Evolutionary conservation across 2,797 vertebrate genomes (phyloP).

Genomic region (Antrozous pallidus): DNA sequence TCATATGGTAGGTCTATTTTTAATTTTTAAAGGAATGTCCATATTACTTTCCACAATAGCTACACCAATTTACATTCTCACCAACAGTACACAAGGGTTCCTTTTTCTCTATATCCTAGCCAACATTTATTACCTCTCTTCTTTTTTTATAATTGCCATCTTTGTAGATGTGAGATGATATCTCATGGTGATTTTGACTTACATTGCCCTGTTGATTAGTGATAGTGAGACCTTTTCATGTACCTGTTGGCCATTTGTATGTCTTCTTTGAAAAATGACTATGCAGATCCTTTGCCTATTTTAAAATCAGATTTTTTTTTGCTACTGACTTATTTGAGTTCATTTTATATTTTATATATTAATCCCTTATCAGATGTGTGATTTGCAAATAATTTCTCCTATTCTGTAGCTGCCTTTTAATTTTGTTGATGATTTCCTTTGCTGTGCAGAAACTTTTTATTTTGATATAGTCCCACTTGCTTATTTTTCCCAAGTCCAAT

Average conservation of each 20-base stretch:
- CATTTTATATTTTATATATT: not conserved
- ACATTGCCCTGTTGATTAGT: not conserved
- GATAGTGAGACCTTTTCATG: not conserved
- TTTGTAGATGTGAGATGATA: not conserved
- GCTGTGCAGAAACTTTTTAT: not conserved
- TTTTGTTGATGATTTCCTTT: not conserved
- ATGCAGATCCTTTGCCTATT: not conserved
- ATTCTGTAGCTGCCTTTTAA: not conserved
- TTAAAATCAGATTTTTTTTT: not conserved
- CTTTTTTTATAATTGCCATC: not conserved
- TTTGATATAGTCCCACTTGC: not conserved
- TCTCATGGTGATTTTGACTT: not conserved
- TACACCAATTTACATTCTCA: not conserved
- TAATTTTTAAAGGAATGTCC: not conserved
- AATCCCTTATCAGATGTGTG: not conserved
- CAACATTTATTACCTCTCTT: not conserved
- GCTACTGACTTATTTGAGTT: not conserved
- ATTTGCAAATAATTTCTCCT: not conserved
- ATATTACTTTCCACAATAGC: not conserved
- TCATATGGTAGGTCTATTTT: not conserved
- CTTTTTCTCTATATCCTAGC: not conserved
- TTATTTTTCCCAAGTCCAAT: not conserved
- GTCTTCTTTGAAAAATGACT: not conserved
- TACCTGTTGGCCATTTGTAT: not conserved
- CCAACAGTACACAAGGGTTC: not conserved